Evolutionary conservation across 2,113 vertebrate species (phyloP).

Genomic region (Mormoops blainvillei): DNA sequence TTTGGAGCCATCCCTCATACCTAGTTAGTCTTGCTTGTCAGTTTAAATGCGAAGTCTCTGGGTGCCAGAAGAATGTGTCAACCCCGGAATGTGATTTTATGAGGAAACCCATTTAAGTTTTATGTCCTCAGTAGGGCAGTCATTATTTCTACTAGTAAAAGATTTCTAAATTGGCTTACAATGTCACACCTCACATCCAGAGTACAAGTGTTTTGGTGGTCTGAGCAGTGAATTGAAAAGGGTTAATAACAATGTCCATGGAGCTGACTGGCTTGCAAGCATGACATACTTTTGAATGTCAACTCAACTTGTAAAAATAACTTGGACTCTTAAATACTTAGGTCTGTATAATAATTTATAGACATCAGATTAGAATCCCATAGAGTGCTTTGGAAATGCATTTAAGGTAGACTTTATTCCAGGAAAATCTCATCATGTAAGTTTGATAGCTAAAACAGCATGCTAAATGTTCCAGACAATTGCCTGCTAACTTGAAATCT

Average conservation of each 20-base stretch:
- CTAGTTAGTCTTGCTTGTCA: conserved; percentile 30
- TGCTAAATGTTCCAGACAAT: conserved; percentile 41
- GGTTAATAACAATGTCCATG: conserved; percentile 16
- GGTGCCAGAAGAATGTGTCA: conserved; percentile 5
- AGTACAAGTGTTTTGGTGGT: not conserved
- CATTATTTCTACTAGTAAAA: not conserved
- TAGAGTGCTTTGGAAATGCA: conserved; percentile 60
- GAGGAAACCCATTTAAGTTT: conserved; percentile 17
- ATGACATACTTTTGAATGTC: conserved; percentile 38
- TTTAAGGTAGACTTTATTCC: conserved; percentile 62
- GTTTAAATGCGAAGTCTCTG: not conserved
- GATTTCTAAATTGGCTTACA: not conserved
- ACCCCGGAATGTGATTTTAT: conserved; percentile 23
- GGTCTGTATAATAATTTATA: conserved; percentile 71
- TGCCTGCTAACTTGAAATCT: conserved; percentile 52
- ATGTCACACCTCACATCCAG: not conserved
- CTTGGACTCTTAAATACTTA: conserved; percentile 62
- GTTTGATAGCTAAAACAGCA: conserved; percentile 69
- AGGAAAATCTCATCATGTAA: conserved; percentile 69
- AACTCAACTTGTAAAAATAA: conserved; percentile 64
- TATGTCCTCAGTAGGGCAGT: not conserved
- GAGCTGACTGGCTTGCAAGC: not conserved
- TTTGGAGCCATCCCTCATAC: not conserved
- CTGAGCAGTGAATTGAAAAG: not conserved
- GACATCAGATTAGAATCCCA: conserved; percentile 67